A percentile compares a stretch with the other conserved stretches of the same genome.
phyloP scores from a whole-genome alignment of 2,113 vertebrate genomes.

The Globicephala melas region DNA sequence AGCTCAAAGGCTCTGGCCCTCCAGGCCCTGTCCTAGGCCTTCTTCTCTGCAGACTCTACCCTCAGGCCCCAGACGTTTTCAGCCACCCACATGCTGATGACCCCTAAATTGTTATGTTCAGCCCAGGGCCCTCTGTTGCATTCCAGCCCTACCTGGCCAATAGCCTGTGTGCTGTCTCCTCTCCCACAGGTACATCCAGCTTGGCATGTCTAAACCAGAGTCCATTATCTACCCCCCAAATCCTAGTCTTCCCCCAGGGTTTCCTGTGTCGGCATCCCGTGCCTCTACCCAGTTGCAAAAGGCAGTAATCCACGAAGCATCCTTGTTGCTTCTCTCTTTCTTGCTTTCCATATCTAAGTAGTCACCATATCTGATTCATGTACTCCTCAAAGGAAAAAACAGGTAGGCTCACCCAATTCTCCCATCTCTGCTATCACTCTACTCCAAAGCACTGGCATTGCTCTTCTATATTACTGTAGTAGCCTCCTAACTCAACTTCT shows the following conservation, averaged over 20 bases:
- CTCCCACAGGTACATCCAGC: not conserved
- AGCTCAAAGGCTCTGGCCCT: not conserved
- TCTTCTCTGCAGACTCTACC: not conserved
- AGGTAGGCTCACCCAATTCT: not conserved
- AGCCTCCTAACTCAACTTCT: not conserved
- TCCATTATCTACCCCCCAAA: not conserved
- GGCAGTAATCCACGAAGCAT: not conserved
- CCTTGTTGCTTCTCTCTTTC: not conserved
- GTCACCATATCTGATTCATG: rapidly evolving
- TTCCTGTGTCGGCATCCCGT: not conserved
- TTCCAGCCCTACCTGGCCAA: not conserved
- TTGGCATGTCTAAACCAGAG: not conserved
- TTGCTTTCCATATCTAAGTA: not conserved
- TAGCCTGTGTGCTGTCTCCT: not conserved
- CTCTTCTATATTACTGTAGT: not conserved
- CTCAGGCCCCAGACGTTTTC: no score
- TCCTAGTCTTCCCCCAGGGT: not conserved
- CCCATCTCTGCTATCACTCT: not conserved
- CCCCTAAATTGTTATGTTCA: not conserved
- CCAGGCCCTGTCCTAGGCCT: no score
- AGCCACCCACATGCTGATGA: rapidly evolving
- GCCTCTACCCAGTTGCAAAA: not conserved
- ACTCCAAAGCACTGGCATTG: not conserved
- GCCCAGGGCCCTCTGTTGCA: not conserved
- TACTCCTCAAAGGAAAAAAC: rapidly evolving